These are phyloP conservation scores for western clawed frog (Xenopus tropicalis) DNA, from an alignment of 2,113 vertebrate genomes.

Conservation along the genomic window DNA sequence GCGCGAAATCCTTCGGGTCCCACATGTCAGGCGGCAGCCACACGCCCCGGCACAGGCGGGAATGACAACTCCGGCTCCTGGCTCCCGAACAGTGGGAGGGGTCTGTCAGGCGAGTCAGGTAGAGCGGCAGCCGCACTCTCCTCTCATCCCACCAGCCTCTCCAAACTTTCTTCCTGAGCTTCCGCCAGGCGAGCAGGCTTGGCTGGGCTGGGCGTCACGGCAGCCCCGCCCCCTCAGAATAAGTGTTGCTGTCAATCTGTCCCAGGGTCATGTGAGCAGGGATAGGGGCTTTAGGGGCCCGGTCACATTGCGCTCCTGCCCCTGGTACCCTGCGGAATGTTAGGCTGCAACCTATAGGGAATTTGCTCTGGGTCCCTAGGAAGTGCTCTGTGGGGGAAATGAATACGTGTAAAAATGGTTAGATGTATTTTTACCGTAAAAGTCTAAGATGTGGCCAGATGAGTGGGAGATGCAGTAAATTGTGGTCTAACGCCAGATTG, in stretches of 20 bases:
- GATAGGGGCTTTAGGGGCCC: neutral
- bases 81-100: neutral
- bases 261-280: neutral
- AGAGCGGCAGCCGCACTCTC: neutral
- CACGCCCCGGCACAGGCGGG: neutral
- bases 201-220: neutral
- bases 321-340: neutral
- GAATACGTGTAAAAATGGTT: neutral
- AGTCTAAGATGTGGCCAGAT: too few relatives aligned
- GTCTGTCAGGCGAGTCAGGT: too few relatives aligned
- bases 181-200: slow-evolving; percentile 9
- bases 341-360: neutral
- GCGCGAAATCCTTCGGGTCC: slow-evolving; percentile 81
- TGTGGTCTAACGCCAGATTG: too few relatives aligned
- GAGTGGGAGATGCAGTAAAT: too few relatives aligned
- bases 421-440: neutral
- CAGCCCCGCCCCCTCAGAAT: neutral
- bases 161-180: slow-evolving; percentile 34
- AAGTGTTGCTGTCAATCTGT: neutral
- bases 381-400: too few relatives aligned
- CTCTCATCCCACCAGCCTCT: neutral
- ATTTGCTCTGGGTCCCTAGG: neutral
- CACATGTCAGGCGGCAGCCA: slow-evolving; percentile 62
- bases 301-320: neutral
- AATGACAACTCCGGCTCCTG: neutral